Base-by-base conservation (phyloP, 2,888 invertebrate species). In the Plutella xylostella region DNA sequence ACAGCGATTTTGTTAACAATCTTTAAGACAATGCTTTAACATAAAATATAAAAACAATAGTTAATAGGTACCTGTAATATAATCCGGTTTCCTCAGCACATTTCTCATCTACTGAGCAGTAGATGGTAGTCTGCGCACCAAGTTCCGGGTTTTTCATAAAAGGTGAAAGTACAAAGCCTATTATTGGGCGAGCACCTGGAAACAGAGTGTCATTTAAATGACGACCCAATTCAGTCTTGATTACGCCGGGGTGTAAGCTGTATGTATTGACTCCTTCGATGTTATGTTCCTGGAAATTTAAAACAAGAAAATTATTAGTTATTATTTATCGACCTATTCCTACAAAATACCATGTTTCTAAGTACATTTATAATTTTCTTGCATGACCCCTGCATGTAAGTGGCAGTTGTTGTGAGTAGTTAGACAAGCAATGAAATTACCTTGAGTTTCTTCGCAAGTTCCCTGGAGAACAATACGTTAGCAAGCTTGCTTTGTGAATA, bases 401-500 rank as follows among this genome's bases (percentile, higher is more conserved):
- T n/a, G n/a, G n/a, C n/a, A n/a, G n/a, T n/a, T n/a, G n/a, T n/a
- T n/a, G n/a, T n/a, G n/a, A n/a, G n/a, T n/a, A n/a, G n/a, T n/a
- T 37, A 37, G 14, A 19, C 17, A 1, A 1, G 18, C 7, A 35
- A 19, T n/a, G 1, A 12, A 40, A 30, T 43, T 62, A 86, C 90
- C 85, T 88, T 79, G 2, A 92, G 63, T 58, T 87, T 83, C 42
- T 77, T 74, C 0, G 89, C 86, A 42, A 95, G 67, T 68, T 93
- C 91, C 47, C 76, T 87, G 0, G 92, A 89, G 63, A 95, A 95
- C 28, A 95, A 65, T 19, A 94, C 72, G 66, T 94, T 94, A 1
- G 93, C 92, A 42, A 95, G 65, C 82, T 95, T 95, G 65, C 94
- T 94, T 66, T 93, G 93, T 4, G 83, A 73, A 60, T 95, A 96